Conservation (phyloP, 2,888 invertebrate species). For the Tribolium freemani region DNA sequence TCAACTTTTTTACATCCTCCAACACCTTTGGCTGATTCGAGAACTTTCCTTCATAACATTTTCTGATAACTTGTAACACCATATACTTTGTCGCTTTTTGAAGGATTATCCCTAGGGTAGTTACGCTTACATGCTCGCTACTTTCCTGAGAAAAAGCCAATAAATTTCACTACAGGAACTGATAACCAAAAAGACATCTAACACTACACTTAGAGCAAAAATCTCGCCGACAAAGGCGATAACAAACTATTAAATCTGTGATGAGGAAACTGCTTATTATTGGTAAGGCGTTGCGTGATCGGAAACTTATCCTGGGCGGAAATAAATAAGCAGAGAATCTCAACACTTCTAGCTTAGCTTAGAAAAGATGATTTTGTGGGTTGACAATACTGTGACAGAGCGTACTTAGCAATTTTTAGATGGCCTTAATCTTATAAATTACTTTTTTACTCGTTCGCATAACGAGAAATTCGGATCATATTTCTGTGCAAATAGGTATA, state of each 20-base stretch:
- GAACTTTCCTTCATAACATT: slow-evolving; percentile 44
- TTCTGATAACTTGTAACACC: slow-evolving; percentile 42
- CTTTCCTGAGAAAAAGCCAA: slow-evolving; percentile 22
- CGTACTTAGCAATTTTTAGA: neutral
- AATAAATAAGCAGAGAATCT: neutral
- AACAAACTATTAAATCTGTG: neutral
- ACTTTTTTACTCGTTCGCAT: neutral
- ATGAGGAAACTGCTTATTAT: neutral
- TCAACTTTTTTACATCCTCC: slow-evolving; percentile 40
- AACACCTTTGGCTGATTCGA: slow-evolving; percentile 36
- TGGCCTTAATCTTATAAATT: too few species aligned
- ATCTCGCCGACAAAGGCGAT: neutral
- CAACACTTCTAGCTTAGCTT: neutral
- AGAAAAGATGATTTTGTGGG: neutral
- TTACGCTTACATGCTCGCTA: slow-evolving; percentile 5
- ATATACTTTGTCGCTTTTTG: slow-evolving; percentile 40
- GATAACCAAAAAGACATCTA: neutral
- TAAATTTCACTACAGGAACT: slow-evolving; percentile 7
- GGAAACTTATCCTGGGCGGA: neutral
- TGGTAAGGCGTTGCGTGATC: neutral
- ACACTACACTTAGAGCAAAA: neutral
- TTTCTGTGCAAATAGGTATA: neutral
- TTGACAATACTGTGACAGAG: too few species aligned
- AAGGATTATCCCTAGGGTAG: slow-evolving; percentile 31
- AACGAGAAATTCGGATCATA: neutral